A percentile compares a stretch with the other conserved stretches of the same genome.
These are phyloP conservation scores for Mungos mungo DNA, from an alignment of 2,113 vertebrate genomes.

Conservation along the genomic window DNA sequence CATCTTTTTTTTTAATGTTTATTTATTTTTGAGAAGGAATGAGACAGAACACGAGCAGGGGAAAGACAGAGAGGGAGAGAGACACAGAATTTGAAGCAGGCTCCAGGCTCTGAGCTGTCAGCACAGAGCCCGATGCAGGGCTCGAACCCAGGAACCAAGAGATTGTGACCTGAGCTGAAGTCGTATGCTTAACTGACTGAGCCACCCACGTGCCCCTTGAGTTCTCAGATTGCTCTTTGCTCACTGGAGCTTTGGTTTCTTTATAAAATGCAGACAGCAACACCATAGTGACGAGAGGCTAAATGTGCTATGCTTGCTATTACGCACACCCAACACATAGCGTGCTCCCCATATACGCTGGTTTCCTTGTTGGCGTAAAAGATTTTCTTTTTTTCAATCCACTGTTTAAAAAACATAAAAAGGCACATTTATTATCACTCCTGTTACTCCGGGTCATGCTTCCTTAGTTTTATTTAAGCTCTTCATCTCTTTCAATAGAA, in stretches of 20 bases:
- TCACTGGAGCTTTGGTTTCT: not conserved
- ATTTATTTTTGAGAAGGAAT: too few relatives aligned
- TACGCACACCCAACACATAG: not conserved
- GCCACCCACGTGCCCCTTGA: too few relatives aligned
- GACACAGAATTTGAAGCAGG: too few relatives aligned
- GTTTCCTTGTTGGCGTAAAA: not conserved
- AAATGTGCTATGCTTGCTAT: not conserved
- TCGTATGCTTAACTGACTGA: too few relatives aligned
- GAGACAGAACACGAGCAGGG: too few relatives aligned
- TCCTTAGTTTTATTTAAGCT: slow-evolving; percentile 52
- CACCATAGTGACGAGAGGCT: not conserved
- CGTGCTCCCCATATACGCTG: not conserved
- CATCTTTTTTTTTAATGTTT: too few relatives aligned
- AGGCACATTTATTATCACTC: not conserved
- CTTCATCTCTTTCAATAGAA: not conserved
- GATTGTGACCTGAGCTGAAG: too few relatives aligned
- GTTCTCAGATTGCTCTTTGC: not conserved
- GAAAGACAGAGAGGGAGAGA: too few relatives aligned
- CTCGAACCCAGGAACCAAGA: too few relatives aligned
- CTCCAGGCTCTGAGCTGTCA: too few relatives aligned
- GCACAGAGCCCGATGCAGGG: too few relatives aligned
- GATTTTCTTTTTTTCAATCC: slow-evolving; percentile 25
- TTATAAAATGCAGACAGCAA: not conserved
- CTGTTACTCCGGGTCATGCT: not conserved
- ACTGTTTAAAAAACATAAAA: slow-evolving; percentile 8